A percentile compares a stretch with the other conserved stretches of the same genome.
These are phyloP conservation scores for Drosophila colorata DNA, from an alignment of 2,888 invertebrate genomes.

Conservation along the genomic window DNA sequence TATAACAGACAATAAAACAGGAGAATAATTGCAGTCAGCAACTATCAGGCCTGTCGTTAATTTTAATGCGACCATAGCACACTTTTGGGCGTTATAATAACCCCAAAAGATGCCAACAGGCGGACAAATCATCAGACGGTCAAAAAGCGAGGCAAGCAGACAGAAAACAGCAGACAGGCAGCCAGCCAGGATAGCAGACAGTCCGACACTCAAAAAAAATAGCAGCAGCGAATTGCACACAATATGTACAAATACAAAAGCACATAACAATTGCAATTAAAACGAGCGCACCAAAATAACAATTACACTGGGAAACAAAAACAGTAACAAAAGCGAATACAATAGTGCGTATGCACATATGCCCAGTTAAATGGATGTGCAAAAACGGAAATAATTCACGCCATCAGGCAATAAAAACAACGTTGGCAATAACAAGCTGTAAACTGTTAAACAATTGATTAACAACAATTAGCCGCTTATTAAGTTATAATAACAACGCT, in stretches of 20 bases:
- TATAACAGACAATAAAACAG: conserved; percentile 78
- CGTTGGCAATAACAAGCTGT: conserved; percentile 62
- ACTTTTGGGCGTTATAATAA: conserved; percentile 46
- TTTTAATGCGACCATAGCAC: conserved; percentile 52
- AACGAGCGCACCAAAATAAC: conserved; percentile 60
- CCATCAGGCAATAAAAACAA: conserved; percentile 36
- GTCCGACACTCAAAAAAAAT: conserved; percentile 18
- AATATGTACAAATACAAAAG: conserved; percentile 37
- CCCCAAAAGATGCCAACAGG: conserved; percentile 49
- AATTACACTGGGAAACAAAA: conserved; percentile 53
- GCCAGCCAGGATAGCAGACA: conserved; percentile 7
- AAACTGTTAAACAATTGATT: conserved; percentile 84
- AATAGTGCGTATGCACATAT: conserved; percentile 3
- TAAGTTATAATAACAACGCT: conserved; percentile 76
- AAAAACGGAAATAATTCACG: conserved; percentile 73
- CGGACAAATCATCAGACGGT: conserved; percentile 35
- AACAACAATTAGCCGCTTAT: conserved; percentile 84
- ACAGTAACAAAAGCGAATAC: conserved; percentile 33
- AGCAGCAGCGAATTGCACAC: conserved; percentile 38
- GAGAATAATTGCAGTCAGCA: conserved; percentile 68
- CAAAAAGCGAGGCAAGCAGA: conserved; percentile 14
- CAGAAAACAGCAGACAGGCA: conserved; percentile 13
- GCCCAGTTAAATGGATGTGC: conserved; percentile 45
- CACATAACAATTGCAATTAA: conserved; percentile 75
- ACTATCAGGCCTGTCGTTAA: conserved; percentile 49